phyloP scores from a whole-genome alignment of 2,888 invertebrate genomes.

The Xylophagus ater region DNA sequence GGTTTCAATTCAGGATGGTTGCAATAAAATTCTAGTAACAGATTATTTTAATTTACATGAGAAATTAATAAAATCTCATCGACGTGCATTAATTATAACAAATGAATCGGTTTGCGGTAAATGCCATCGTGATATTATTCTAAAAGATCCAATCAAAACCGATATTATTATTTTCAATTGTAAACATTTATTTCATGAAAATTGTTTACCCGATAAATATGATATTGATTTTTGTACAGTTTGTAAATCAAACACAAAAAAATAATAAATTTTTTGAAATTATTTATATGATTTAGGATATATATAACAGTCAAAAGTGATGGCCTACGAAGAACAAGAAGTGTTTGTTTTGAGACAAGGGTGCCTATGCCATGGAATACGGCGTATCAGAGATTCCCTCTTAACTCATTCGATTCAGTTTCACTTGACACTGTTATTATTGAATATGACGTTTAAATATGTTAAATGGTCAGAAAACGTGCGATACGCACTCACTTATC shows the following conservation, averaged over 20 bases:
- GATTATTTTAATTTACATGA: slow-evolving; percentile 84
- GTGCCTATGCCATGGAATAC: too few species aligned
- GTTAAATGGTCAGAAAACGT: too few species aligned
- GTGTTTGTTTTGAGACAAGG: too few species aligned
- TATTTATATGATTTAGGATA: too few species aligned
- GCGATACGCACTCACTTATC: too few species aligned
- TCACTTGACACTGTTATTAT: too few species aligned
- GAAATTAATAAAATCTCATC: slow-evolving; percentile 64
- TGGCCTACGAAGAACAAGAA: too few species aligned
- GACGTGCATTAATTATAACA: slow-evolving; percentile 58
- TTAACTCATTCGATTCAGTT: too few species aligned
- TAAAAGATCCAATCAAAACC: slow-evolving; percentile 57
- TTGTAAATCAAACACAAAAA: slow-evolving; percentile 21
- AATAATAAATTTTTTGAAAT: too few species aligned
- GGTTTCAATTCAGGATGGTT: slow-evolving; percentile 82
- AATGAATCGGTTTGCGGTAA: slow-evolving; percentile 68
- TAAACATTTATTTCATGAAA: slow-evolving; percentile 78
- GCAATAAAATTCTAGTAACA: slow-evolving; percentile 76
- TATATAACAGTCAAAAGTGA: too few species aligned
- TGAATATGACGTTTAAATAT: too few species aligned
- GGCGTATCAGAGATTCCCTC: too few species aligned
- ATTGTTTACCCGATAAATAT: slow-evolving; percentile 53
- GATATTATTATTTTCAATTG: slow-evolving; percentile 77
- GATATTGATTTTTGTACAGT: slow-evolving; percentile 19
- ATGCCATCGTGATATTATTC: slow-evolving; percentile 65